Percentiles rank a stretch among this genome's conserved stretches.
phyloP scores from a whole-genome alignment of 2,113 vertebrate genomes.

The Bos indicus region DNA sequence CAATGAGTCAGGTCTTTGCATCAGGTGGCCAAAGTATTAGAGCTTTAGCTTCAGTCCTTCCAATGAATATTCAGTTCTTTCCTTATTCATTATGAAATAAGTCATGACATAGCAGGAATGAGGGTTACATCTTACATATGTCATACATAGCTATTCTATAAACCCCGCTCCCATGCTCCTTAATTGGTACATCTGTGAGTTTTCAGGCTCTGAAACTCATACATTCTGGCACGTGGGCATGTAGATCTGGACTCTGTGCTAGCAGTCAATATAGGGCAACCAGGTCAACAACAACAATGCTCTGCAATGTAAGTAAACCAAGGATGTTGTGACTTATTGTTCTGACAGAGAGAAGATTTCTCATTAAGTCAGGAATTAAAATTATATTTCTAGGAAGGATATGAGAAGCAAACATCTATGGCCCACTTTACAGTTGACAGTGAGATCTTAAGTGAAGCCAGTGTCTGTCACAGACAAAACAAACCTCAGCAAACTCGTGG shows the following conservation, averaged over 20 bases:
- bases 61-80: neutral
- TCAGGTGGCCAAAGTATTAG: neutral
- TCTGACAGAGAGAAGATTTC: neutral
- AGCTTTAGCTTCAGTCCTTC: neutral
- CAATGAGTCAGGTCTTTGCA: neutral
- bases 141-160: neutral
- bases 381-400: neutral
- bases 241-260: neutral
- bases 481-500: neutral
- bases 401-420: neutral
- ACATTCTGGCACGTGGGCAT: neutral
- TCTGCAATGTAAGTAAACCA: neutral
- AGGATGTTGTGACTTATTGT: neutral
- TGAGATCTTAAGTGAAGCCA: neutral
- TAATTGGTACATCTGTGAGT: neutral
- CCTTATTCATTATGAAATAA: neutral
- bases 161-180: neutral
- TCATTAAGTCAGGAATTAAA: neutral
- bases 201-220: neutral
- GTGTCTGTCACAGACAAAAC: neutral
- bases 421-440: neutral
- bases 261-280: neutral
- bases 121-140: neutral
- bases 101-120: neutral
- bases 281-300: neutral